Evolutionary conservation across 2,888 invertebrate genomes (phyloP).

Genomic region (Brenthis hecate): DNA sequence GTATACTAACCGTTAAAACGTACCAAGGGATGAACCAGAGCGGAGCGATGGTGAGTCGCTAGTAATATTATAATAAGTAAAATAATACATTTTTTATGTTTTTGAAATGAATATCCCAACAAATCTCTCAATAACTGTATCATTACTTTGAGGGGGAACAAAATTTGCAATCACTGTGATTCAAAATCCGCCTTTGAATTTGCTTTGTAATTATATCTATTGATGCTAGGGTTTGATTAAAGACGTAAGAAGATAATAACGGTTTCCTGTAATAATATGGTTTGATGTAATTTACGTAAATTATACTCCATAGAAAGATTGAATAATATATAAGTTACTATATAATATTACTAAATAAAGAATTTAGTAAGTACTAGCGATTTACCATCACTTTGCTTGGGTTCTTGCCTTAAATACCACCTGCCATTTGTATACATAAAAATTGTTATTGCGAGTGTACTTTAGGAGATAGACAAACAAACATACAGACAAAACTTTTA

Average conservation of each 20-base stretch:
- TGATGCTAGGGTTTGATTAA: slow-evolving; percentile 28
- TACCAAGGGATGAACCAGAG: too few species aligned
- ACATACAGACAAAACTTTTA: too few species aligned
- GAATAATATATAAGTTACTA: neutral
- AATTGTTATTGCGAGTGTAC: too few species aligned
- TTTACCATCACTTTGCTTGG: too few species aligned
- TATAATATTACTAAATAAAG: neutral
- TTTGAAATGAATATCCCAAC: neutral
- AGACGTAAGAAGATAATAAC: slow-evolving; percentile 44
- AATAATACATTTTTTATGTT: too few species aligned
- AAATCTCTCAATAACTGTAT: slow-evolving; percentile 7
- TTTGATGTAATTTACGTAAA: slow-evolving; percentile 7
- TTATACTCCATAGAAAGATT: neutral
- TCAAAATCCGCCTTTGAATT: slow-evolving; percentile 23
- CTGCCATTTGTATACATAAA: too few species aligned
- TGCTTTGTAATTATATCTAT: slow-evolving; percentile 5
- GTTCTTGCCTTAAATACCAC: too few species aligned
- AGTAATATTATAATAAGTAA: too few species aligned
- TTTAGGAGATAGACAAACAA: too few species aligned
- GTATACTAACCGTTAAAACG: too few species aligned
- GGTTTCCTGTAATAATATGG: neutral
- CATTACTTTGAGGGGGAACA: neutral
- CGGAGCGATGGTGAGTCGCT: too few species aligned
- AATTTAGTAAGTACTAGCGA: too few species aligned
- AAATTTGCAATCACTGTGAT: slow-evolving; percentile 11